Evolutionary conservation across 30 jellyfish, hydroid and myxozoan genomes (phyloP).

Genomic region (Hydractinia echinata): DNA sequence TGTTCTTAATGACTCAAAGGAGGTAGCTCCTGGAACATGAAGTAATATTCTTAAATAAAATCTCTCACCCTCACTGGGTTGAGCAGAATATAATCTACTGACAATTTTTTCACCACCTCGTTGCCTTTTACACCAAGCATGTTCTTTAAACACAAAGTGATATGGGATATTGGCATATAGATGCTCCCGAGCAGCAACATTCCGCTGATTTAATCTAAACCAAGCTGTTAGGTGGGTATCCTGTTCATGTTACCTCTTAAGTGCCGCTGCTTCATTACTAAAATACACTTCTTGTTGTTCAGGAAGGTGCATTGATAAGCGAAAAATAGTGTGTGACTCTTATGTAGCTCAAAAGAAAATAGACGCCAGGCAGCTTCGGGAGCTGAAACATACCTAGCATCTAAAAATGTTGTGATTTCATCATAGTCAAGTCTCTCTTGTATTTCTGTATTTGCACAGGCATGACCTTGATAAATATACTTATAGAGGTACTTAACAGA

Average conservation of each 20-base stretch:
- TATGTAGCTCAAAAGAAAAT: slow-evolving; percentile 13
- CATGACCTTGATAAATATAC: slow-evolving; percentile 59
- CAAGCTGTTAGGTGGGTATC: slow-evolving; percentile 49
- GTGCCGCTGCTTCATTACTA: slow-evolving; percentile 29
- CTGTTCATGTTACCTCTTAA: background rate
- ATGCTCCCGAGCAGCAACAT: slow-evolving; percentile 30
- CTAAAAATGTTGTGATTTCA: slow-evolving; percentile 35
- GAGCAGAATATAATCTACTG: slow-evolving; percentile 47
- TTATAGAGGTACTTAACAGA: slow-evolving; percentile 49
- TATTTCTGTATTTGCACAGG: slow-evolving; percentile 48
- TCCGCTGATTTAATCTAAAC: slow-evolving; percentile 25
- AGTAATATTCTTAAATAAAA: slow-evolving; percentile 10
- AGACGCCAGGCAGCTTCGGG: slow-evolving; percentile 54
- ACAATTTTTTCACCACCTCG: slow-evolving; percentile 36
- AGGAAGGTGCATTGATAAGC: too few species aligned
- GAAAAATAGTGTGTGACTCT: background rate
- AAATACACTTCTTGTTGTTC: slow-evolving; percentile 1
- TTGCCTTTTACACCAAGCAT: slow-evolving; percentile 25
- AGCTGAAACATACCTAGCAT: slow-evolving; percentile 39
- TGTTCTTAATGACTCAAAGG: slow-evolving; percentile 36
- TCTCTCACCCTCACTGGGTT: slow-evolving; percentile 44
- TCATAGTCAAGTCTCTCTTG: slow-evolving; percentile 42
- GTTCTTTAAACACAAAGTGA: slow-evolving; percentile 15
- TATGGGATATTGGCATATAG: slow-evolving; percentile 41
- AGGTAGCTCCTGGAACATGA: slow-evolving; percentile 52